These are phyloP conservation scores for Lophochroa leadbeateri DNA, from an alignment of 2,113 vertebrate genomes.

Conservation along the genomic window DNA sequence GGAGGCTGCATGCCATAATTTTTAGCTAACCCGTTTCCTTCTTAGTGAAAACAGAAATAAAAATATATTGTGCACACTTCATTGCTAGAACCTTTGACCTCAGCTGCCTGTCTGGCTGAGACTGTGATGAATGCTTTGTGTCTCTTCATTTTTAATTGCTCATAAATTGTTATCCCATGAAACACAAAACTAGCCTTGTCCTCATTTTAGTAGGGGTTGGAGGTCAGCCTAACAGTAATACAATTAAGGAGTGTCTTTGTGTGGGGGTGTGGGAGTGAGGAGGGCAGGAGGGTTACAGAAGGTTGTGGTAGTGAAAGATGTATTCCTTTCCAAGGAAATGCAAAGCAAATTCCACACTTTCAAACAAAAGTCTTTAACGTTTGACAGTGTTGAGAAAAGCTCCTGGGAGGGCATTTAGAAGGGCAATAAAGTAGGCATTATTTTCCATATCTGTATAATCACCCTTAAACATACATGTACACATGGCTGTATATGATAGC, in stretches of 20 bases:
- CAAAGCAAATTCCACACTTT: conserved; percentile 72
- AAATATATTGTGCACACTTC: conserved; percentile 99
- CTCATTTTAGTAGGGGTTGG: conserved; percentile 88
- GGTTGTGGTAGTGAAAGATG: conserved; percentile 73
- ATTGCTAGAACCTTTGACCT: conserved; percentile 86
- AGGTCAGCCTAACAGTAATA: conserved; percentile 87
- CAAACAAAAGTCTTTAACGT: conserved; percentile 70
- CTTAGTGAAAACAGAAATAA: conserved; percentile 98
- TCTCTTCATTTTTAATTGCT: conserved; percentile 97
- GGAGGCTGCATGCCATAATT: conserved; percentile 86
- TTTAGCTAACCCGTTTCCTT: conserved; percentile 95
- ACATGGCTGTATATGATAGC: neutral
- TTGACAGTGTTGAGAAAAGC: conserved; percentile 65
- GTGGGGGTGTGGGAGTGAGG: conserved; percentile 76
- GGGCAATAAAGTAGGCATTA: conserved; percentile 62
- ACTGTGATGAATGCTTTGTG: conserved; percentile 92
- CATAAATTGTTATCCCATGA: conserved; percentile 97
- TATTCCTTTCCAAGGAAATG: conserved; percentile 71
- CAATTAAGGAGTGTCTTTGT: conserved; percentile 85
- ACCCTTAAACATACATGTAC: conserved; percentile 34
- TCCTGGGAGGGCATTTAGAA: conserved; percentile 69
- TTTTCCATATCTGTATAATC: conserved; percentile 51
- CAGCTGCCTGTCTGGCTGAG: conserved; percentile 83
- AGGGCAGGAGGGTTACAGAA: conserved; percentile 74
- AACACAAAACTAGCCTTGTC: conserved; percentile 95